A percentile compares a stretch with the other conserved stretches of the same genome.
Conservation (phyloP, 2,113 vertebrate genomes). For the Gorilla gorilla region DNA sequence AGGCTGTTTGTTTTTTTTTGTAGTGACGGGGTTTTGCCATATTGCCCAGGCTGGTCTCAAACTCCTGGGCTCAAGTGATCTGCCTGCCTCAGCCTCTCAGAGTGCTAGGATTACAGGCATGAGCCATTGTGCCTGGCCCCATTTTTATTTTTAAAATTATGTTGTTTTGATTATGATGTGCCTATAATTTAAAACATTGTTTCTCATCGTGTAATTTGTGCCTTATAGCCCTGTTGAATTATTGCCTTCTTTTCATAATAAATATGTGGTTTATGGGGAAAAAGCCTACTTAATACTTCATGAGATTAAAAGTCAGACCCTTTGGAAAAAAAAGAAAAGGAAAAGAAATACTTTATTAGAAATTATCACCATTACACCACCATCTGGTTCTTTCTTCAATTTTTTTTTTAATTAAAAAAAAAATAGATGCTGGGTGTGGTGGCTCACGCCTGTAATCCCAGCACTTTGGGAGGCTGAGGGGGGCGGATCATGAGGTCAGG, state of each 20-base stretch:
- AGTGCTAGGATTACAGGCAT: too few relatives aligned
- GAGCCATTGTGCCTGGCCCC: too few relatives aligned
- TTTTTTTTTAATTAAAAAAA: not conserved
- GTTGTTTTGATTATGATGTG: not conserved
- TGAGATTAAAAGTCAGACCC: not conserved
- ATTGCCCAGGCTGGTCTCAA: too few relatives aligned
- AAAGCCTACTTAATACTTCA: not conserved
- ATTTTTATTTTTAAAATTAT: not conserved
- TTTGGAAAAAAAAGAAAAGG: not conserved
- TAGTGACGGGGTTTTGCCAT: too few relatives aligned
- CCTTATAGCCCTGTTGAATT: constrained; percentile 6
- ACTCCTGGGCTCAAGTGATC: too few relatives aligned
- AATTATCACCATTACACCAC: not conserved
- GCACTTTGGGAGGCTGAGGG: too few relatives aligned
- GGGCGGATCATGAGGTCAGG: too few relatives aligned
- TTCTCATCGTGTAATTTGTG: not conserved
- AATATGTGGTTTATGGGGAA: constrained; percentile 37
- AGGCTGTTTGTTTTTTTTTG: too few relatives aligned
- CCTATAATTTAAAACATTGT: constrained; percentile 28
- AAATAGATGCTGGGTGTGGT: too few relatives aligned
- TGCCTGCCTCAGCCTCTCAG: too few relatives aligned
- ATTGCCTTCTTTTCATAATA: constrained; percentile 5
- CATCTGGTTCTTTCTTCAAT: not conserved
- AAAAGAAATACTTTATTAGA: not conserved
- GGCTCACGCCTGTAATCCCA: too few relatives aligned